Percentiles rank a stretch among this genome's conserved stretches.
Conservation (phyloP, 2,797 vertebrate genomes). For the Cirrhinus molitorella region DNA sequence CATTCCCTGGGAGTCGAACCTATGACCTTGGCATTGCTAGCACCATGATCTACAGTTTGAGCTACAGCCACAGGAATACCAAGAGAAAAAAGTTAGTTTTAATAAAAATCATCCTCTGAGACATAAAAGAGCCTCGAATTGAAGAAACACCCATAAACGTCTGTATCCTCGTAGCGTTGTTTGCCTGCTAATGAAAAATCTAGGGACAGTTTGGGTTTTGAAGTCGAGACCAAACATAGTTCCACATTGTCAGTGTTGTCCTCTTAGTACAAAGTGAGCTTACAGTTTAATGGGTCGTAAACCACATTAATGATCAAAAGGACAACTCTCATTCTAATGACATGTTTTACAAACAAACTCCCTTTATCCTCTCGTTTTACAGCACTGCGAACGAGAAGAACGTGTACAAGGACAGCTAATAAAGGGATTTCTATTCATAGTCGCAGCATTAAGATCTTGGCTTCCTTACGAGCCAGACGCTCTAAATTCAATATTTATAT, state of each 20-base stretch:
- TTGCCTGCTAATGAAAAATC: slow-evolving; percentile 6
- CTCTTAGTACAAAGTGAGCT: slow-evolving; percentile 29
- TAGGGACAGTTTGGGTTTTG: slow-evolving; percentile 30
- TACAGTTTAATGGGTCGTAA: slow-evolving; percentile 36
- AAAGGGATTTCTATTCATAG: slow-evolving; percentile 66
- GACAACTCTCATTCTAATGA: neutral
- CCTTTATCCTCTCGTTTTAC: slow-evolving; percentile 29
- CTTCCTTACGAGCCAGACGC: slow-evolving; percentile 70
- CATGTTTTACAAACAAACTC: slow-evolving; percentile 26
- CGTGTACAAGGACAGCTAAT: slow-evolving; percentile 34
- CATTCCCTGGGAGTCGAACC: neutral
- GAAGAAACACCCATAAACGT: neutral
- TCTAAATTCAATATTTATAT: slow-evolving; percentile 75
- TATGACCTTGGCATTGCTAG: neutral
- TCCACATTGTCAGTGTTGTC: slow-evolving; percentile 10
- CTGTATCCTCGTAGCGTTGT: neutral
- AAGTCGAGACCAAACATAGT: slow-evolving; percentile 23
- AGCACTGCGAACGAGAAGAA: slow-evolving; percentile 6
- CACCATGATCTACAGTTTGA: neutral
- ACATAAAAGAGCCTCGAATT: neutral
- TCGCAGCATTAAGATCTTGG: slow-evolving; percentile 75
- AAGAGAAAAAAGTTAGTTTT: neutral
- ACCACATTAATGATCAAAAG: slow-evolving; percentile 44
- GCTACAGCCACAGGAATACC: neutral
- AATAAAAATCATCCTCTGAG: neutral